phyloP scores from a whole-genome alignment of 2,113 vertebrate genomes.

The Mus musculus region GRCm39 chr11:109627501-109628000 shows the following conservation, averaged over 20 bases:
- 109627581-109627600: background rate
- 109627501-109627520: background rate
- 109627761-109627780: background rate
- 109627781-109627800: background rate
- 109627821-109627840: background rate
- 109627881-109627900: background rate
- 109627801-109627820: background rate
- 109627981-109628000: background rate
- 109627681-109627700: background rate
- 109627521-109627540: background rate
- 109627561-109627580: background rate
- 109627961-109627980: slow-evolving; percentile 4
- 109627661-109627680: background rate
- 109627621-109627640: background rate
- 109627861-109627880: background rate
- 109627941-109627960: background rate
- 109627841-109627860: background rate
- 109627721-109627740: background rate
- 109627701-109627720: background rate
- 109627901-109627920: background rate
- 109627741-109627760: background rate
- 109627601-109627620: background rate
- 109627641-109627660: background rate
- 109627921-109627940: background rate
- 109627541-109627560: background rate